Evolutionary conservation across 1,140 invertebrate genomes (phyloP).

Genomic region (Trachymyrmex cornetzi): DNA sequence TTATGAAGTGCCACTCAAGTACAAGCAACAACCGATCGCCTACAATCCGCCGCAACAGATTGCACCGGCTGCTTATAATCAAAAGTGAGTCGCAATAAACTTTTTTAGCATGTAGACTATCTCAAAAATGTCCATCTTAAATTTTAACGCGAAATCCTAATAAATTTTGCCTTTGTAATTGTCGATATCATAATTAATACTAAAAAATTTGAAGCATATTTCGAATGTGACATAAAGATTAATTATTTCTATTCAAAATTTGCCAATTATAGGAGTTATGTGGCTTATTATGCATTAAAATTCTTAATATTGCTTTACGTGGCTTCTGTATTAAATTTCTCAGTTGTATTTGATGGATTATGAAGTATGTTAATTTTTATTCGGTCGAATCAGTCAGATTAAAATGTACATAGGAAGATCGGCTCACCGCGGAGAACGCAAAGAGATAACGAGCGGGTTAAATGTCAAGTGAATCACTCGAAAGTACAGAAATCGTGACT

Average conservation of each 20-base stretch:
- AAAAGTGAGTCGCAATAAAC: slow-evolving; percentile 36
- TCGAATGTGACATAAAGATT: not conserved
- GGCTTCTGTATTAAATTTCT: not conserved
- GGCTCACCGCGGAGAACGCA: not conserved
- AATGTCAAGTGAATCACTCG: slow-evolving; percentile 84
- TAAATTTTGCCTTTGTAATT: not conserved
- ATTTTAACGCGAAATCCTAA: not conserved
- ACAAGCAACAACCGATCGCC: slow-evolving; percentile 11
- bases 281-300: no score
- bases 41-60: slow-evolving; percentile 35
- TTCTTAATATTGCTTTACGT: no score
- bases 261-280: not conserved
- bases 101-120: not conserved
- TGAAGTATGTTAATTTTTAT: not conserved
- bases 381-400: not conserved
- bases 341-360: not conserved
- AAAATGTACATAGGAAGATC: not conserved
- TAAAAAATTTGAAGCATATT: not conserved
- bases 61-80: slow-evolving; percentile 50
- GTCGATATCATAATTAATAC: not conserved
- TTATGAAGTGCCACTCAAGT: slow-evolving; percentile 78
- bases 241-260: not conserved
- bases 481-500: slow-evolving; percentile 75
- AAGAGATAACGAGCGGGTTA: slow-evolving; percentile 66
- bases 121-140: not conserved